Conservation (phyloP, 2,888 invertebrate genomes). For the Sepioteuthis lessoniana region DNA sequence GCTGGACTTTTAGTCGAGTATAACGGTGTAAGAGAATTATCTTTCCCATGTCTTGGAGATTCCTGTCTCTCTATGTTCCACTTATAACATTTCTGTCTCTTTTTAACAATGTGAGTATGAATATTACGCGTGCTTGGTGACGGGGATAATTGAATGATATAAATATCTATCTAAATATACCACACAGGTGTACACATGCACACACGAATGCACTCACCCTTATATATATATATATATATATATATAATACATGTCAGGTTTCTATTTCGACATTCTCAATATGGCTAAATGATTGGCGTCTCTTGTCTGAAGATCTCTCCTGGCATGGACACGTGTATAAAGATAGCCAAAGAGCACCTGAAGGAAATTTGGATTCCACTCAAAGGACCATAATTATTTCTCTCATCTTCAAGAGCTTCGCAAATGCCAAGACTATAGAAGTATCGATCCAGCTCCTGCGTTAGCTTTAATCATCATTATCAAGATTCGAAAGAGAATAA, state of each 20-base stretch:
- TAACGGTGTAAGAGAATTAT: no score
- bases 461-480: neutral
- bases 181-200: neutral
- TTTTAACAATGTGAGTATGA: no score
- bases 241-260: neutral
- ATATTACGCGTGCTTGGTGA: neutral
- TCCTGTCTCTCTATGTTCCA: no score
- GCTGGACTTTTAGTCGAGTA: no score
- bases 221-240: neutral
- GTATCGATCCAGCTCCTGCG: neutral
- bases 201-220: neutral
- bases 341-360: constrained; percentile 1
- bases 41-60: no score
- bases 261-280: neutral
- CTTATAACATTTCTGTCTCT: no score
- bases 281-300: constrained; percentile 37
- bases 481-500: neutral
- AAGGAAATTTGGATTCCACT: constrained; percentile 33
- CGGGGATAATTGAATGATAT: neutral
- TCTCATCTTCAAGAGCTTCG: neutral
- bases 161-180: neutral
- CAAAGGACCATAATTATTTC: constrained; percentile 33
- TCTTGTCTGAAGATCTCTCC: neutral
- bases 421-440: neutral
- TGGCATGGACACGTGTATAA: neutral